Evolutionary conservation across 2,113 vertebrate genomes (phyloP).

Genomic region (Cebidichthys violaceus): DNA sequence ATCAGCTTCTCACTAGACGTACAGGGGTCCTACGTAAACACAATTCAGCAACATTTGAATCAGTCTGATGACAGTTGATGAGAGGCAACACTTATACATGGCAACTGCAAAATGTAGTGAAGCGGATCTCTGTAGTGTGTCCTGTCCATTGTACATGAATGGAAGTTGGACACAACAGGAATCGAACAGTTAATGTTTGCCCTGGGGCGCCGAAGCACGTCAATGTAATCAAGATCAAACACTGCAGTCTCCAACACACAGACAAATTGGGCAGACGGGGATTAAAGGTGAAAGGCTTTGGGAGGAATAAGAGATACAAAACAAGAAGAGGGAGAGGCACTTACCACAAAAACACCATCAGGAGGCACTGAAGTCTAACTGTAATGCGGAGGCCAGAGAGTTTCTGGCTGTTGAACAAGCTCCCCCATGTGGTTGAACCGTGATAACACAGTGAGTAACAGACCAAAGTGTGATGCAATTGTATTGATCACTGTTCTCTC

Average conservation of each 20-base stretch:
- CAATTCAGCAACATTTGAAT: no score
- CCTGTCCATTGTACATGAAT: background rate
- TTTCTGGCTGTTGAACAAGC: constrained; percentile 43
- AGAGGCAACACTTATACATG: background rate
- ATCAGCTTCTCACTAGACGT: no score
- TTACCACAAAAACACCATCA: background rate
- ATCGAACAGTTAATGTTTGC: background rate
- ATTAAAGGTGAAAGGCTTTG: background rate
- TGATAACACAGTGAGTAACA: constrained; percentile 10
- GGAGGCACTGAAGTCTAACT: constrained; percentile 7
- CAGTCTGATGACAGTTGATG: no score
- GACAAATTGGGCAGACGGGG: constrained; percentile 4
- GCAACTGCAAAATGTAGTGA: background rate
- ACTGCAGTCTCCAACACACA: background rate
- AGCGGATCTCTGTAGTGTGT: background rate
- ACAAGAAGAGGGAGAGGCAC: background rate
- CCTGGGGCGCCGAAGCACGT: background rate
- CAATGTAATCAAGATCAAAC: background rate
- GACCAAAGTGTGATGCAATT: background rate
- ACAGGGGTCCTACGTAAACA: no score
- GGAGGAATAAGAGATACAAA: constrained; percentile 2
- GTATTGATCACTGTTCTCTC: background rate
- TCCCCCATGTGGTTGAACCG: constrained; percentile 65
- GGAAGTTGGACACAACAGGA: background rate
- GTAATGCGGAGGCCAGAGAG: background rate